phyloP scores from a whole-genome alignment of 2,888 invertebrate genomes.

The Latrodectus elegans region DNA sequence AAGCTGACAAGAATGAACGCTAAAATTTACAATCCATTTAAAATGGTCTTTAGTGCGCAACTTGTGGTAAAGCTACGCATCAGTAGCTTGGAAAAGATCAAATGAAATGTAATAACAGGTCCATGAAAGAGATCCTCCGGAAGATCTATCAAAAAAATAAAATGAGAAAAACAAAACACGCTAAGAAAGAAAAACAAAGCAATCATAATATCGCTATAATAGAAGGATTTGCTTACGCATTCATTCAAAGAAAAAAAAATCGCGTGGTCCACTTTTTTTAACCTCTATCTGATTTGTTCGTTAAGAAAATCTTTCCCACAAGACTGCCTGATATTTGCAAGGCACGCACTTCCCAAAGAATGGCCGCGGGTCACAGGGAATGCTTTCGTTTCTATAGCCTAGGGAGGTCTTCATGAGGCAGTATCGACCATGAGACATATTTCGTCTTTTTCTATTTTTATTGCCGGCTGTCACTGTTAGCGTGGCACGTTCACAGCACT shows the following conservation, averaged over 20 bases:
- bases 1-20: not conserved
- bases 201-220: constrained; percentile 20
- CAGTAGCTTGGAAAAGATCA: not conserved
- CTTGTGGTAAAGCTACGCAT: not conserved
- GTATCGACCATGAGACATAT: constrained; percentile 47
- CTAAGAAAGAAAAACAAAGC: constrained; percentile 25
- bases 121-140: not conserved
- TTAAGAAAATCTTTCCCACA: constrained; percentile 52
- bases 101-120: not conserved
- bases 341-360: constrained; percentile 34
- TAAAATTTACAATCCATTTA: constrained; percentile 3
- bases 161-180: constrained; percentile 10
- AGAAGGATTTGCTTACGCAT: constrained; percentile 54
- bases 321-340: constrained; percentile 36
- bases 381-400: constrained; percentile 19
- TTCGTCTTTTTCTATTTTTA: constrained; percentile 30
- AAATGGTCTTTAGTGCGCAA: not conserved
- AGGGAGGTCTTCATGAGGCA: not conserved
- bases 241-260: constrained; percentile 47
- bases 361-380: constrained; percentile 62
- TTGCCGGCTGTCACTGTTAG: constrained; percentile 52
- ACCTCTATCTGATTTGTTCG: constrained; percentile 3
- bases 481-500: constrained; percentile 48
- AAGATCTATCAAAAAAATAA: not conserved
- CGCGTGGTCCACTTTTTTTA: constrained; percentile 56